A percentile compares a stretch with the other conserved stretches of the same genome.
Conservation (phyloP, 2,797 vertebrate species). For the Pipistrellus pygmaeus region DNA sequence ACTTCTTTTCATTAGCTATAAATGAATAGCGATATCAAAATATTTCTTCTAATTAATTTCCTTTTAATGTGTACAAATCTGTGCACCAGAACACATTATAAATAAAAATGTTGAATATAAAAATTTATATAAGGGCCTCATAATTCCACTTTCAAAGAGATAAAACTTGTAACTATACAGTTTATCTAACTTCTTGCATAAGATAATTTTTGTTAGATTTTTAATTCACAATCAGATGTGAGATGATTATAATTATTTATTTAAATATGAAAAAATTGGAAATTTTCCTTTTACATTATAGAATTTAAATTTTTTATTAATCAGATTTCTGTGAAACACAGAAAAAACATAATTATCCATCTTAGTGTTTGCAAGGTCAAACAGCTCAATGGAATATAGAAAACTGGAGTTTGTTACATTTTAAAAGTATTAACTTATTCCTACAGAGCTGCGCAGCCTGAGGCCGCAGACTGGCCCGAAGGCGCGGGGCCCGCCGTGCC, state of each 20-base stretch:
- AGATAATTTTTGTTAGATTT: neutral
- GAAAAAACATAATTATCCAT: neutral
- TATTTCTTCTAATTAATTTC: no score
- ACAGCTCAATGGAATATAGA: neutral
- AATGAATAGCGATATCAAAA: no score
- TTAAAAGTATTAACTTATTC: neutral
- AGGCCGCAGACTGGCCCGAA: no score
- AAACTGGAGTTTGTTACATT: neutral
- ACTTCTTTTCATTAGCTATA: no score
- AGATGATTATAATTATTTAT: neutral
- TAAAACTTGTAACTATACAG: neutral
- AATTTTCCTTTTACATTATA: neutral
- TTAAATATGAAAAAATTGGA: neutral
- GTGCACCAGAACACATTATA: neutral
- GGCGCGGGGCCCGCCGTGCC: no score
- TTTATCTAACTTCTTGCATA: neutral
- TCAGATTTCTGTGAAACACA: neutral
- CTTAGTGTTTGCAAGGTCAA: neutral
- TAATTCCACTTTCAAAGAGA: neutral
- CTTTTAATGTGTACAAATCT: no score
- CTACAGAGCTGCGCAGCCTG: neutral
- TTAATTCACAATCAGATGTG: neutral
- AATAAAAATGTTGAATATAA: neutral
- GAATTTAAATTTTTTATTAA: conserved; percentile 2
- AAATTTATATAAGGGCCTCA: neutral